phyloP scores from a whole-genome alignment of 2,113 vertebrate species.

The Haemorhous mexicanus region DNA sequence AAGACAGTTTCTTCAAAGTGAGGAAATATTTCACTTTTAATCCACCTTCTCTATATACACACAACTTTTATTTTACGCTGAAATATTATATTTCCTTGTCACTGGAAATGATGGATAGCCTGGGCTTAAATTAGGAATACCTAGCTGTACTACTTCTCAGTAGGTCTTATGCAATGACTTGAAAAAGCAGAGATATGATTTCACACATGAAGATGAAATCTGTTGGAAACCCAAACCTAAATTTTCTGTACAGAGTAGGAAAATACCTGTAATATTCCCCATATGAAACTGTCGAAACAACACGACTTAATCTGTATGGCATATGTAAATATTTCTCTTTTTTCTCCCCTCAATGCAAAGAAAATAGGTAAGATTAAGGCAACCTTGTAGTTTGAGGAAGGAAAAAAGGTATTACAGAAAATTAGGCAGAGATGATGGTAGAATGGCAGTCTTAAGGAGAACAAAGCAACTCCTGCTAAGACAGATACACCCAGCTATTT shows the following conservation, averaged over 20 bases:
- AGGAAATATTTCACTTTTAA: background rate
- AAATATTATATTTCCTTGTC: background rate
- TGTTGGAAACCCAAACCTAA: background rate
- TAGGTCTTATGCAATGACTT: background rate
- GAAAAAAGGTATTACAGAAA: background rate
- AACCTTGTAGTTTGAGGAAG: background rate
- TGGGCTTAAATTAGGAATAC: background rate
- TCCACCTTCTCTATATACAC: background rate
- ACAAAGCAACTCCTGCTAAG: background rate
- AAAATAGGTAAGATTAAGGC: background rate
- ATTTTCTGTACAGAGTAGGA: background rate
- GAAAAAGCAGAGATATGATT: background rate
- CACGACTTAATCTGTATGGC: background rate
- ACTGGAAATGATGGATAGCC: background rate
- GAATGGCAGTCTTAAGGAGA: background rate
- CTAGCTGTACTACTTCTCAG: background rate
- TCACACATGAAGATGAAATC: background rate
- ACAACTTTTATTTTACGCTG: background rate
- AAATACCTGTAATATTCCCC: background rate
- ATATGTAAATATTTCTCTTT: background rate
- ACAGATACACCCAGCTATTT: background rate
- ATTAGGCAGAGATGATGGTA: background rate
- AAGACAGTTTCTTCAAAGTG: background rate
- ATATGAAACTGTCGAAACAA: background rate
- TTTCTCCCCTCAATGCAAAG: background rate